Base-by-base conservation (phyloP, 2,113 vertebrate genomes). In the Anas platyrhynchos region DNA sequence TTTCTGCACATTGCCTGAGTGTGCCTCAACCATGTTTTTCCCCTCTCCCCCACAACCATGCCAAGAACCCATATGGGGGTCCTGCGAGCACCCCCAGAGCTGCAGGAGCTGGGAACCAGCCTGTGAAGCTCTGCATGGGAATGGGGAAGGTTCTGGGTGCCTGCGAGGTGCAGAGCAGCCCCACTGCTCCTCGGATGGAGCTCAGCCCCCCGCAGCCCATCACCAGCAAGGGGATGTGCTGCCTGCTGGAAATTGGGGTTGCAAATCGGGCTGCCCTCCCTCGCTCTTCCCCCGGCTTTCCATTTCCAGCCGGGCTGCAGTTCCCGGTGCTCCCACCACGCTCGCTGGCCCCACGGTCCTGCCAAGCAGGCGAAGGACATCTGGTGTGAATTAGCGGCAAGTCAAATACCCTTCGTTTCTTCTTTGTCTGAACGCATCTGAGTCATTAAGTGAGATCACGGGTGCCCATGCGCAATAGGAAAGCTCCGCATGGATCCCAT, bases 361-460 rank as follows among this genome's bases (percentile, higher is more conserved):
- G 95, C 95, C 96, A 97, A 91, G 66, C 92, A 66, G 80, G 90
- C 84, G 6, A 80, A 54, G 82, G 83, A 96, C 97, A 97, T 96
- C 97, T 97, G 97, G 95, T 95, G 89, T 68, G 89, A 75, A 97
- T 97, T 97, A 97, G 89, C 1, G 3, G 80, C 54, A 96, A 96
- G 93, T 91, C 95, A 96, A 97, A 96, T 91, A 94, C 9, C 69
- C 94, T 97, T 97, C 54, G 93, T 96, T 97, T 96, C 77, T 94
- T 67, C 92, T 96, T 96, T 96, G 91, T 83, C 91, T 96, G 77
- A 95, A 80, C 0, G 2, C 69, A 96, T 95, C 96, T 96, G 95
- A 97, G 91, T 97, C 97, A 97, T 94, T 96, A 93, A 93, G 82
- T 96, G 96, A 97, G 90, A 88, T 96, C 95, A 95, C 80, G 92